Conservation (phyloP, 1,140 invertebrate genomes). For the Temnothorax nylanderi region DNA sequence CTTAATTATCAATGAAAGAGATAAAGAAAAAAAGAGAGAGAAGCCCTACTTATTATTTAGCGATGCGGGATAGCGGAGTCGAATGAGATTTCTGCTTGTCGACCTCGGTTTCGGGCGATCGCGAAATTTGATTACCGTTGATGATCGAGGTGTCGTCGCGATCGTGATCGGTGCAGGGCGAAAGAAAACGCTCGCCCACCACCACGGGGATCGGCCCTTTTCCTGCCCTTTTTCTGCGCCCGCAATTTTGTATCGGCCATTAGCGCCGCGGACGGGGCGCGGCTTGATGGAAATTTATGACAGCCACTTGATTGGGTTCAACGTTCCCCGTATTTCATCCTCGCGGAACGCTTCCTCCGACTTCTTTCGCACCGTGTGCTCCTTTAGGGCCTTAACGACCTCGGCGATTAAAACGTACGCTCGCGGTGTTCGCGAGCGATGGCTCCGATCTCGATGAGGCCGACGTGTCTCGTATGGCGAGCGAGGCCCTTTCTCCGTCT, state of each 20-base stretch:
- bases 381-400: constrained; percentile 65
- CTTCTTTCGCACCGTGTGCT: constrained; percentile 51
- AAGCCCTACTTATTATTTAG: constrained; percentile 3
- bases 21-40: not conserved
- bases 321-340: constrained; percentile 82
- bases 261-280: constrained; percentile 64
- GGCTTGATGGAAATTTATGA: constrained; percentile 84
- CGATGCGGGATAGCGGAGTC: not conserved
- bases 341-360: constrained; percentile 58
- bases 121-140: constrained; percentile 40
- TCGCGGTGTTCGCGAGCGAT: constrained; percentile 42
- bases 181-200: constrained; percentile 31
- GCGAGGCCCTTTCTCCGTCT: constrained; percentile 5
- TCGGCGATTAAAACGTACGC: constrained; percentile 66
- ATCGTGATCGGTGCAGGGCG: constrained; percentile 15
- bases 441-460: constrained; percentile 35
- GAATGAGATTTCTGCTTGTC: constrained; percentile 1
- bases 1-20: not conserved
- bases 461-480: constrained; percentile 29
- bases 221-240: constrained; percentile 42
- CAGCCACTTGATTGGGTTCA: constrained; percentile 84
- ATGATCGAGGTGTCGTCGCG: constrained; percentile 52
- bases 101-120: not conserved
- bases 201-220: not conserved
- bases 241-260: constrained; percentile 76